phyloP scores from a whole-genome alignment of 1,140 invertebrate genomes.

The Nixonia krombeini region DNA sequence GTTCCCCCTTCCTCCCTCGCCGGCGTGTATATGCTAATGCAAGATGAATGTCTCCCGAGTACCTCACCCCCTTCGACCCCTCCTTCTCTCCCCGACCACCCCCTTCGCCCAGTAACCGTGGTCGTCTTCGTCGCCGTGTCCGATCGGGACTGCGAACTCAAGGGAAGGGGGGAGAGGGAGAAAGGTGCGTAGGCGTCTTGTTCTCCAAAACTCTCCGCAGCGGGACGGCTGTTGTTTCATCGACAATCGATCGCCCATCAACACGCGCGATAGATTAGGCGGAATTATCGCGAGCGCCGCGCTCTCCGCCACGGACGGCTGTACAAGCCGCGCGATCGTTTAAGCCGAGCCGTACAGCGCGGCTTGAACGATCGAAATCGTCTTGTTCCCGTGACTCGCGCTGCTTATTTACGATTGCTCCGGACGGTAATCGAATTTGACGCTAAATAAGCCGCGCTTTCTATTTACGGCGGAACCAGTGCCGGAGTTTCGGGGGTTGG shows the following conservation, averaged over 20 bases:
- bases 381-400: too few species aligned
- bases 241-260: slow-evolving; percentile 51
- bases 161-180: slow-evolving; percentile 19
- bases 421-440: too few species aligned
- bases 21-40: slow-evolving; percentile 56
- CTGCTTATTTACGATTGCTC: too few species aligned
- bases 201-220: slow-evolving; percentile 52
- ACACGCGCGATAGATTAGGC: slow-evolving; percentile 50
- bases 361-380: slow-evolving; percentile 27
- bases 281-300: slow-evolving; percentile 44
- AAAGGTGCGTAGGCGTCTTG: slow-evolving; percentile 49
- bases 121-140: slow-evolving; percentile 15
- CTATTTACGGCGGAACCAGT: too few species aligned
- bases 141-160: too few species aligned
- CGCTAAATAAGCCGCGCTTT: too few species aligned
- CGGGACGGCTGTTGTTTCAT: slow-evolving; percentile 46
- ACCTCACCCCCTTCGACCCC: not conserved
- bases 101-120: slow-evolving; percentile 8
- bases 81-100: slow-evolving; percentile 10
- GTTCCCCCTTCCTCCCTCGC: slow-evolving; percentile 9
- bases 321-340: slow-evolving; percentile 16
- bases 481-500: too few species aligned
- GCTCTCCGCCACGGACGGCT: slow-evolving; percentile 11
- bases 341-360: slow-evolving; percentile 25
- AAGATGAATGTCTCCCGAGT: slow-evolving; percentile 50